Percentiles rank a stretch among this genome's conserved stretches.
Conservation (phyloP, 1,140 invertebrate species). For the Lepidurus apus region DNA sequence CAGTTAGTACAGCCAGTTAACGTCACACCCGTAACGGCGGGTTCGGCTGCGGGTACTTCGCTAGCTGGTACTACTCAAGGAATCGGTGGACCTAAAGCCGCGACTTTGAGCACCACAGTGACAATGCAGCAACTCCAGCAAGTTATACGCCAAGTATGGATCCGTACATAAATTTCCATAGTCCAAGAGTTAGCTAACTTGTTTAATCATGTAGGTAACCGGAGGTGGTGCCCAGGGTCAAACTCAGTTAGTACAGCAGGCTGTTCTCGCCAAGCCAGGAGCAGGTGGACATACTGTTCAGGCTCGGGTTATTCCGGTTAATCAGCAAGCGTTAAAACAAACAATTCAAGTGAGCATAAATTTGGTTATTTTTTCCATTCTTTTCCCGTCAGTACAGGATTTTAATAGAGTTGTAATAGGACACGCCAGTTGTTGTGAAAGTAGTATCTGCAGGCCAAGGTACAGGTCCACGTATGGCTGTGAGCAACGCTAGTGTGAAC, state of each 20-base stretch:
- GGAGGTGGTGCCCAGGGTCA: conserved; percentile 40
- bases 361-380: not conserved
- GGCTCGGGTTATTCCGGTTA: conserved; percentile 50
- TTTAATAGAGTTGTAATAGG: not conserved
- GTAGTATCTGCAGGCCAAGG: conserved; percentile 14
- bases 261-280: conserved; percentile 41
- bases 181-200: not conserved
- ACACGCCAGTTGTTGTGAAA: conserved; percentile 5
- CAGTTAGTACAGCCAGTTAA: conserved; percentile 52
- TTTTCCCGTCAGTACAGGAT: not conserved
- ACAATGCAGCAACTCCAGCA: conserved; percentile 72
- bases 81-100: conserved; percentile 49
- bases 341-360: conserved; percentile 52
- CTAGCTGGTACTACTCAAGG: conserved; percentile 38
- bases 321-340: conserved; percentile 49
- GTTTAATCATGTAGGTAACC: not conserved
- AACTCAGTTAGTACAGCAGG: conserved; percentile 48
- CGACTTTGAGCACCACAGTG: conserved; percentile 53
- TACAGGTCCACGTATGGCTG: not conserved
- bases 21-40: conserved; percentile 24
- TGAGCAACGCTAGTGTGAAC: conserved; percentile 33
- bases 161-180: not conserved
- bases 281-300: conserved; percentile 41
- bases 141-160: conserved; percentile 57
- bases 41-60: not conserved